A percentile compares a stretch with the other conserved stretches of the same genome.
These are phyloP conservation scores for Hecatera dysodea DNA, from an alignment of 2,888 invertebrate genomes.

Conservation along the genomic window DNA sequence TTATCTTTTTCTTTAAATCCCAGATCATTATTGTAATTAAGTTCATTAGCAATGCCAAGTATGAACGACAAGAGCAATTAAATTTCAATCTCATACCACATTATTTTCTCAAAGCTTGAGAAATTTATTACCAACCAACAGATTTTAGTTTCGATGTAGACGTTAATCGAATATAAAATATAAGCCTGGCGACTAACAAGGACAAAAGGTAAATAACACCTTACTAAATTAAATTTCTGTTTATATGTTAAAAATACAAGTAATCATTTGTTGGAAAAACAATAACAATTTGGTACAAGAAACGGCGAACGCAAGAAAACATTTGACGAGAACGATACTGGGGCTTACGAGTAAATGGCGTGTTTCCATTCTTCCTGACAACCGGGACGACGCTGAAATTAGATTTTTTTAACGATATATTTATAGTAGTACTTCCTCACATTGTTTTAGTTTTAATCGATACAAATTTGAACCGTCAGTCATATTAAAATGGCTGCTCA, in stretches of 20 bases:
- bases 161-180: conserved; percentile 19
- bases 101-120: conserved; percentile 28
- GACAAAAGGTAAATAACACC: conserved; percentile 31
- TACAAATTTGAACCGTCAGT: not conserved
- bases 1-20: conserved; percentile 46
- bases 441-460: conserved; percentile 13
- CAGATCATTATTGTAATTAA: conserved; percentile 51
- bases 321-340: conserved; percentile 73
- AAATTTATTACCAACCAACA: conserved; percentile 20
- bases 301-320: conserved; percentile 69
- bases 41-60: conserved; percentile 26
- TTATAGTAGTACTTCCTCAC: not conserved
- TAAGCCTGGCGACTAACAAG: not conserved
- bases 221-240: conserved; percentile 66
- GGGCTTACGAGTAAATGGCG: conserved; percentile 53
- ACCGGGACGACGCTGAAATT: conserved; percentile 33
- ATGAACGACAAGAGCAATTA: conserved; percentile 30
- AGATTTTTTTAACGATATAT: conserved; percentile 39
- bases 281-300: conserved; percentile 72
- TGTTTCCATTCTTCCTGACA: conserved; percentile 66
- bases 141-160: conserved; percentile 21
- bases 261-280: conserved; percentile 74
- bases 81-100: conserved; percentile 34
- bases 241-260: conserved; percentile 67
- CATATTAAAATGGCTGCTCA: too few species aligned